Conservation (phyloP, 2,888 invertebrate species). For the Zygothrica quintamaculata region DNA sequence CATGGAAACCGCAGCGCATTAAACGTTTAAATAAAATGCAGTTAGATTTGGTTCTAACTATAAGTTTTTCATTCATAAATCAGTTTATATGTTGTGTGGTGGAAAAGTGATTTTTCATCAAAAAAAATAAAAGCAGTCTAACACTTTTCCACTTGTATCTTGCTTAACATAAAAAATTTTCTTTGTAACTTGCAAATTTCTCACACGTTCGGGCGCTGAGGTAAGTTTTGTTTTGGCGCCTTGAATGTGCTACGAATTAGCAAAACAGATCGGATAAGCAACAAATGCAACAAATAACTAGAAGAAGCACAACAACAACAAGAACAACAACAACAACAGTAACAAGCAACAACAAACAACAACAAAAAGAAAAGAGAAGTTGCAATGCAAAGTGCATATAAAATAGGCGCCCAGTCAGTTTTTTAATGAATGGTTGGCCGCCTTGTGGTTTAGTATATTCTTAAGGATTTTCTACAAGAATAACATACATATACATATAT, state of each 20-base stretch:
- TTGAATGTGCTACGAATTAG: constrained; percentile 79
- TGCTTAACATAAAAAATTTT: constrained; percentile 22
- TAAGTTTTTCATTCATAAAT: constrained; percentile 59
- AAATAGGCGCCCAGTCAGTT: constrained; percentile 64
- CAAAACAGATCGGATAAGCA: constrained; percentile 82
- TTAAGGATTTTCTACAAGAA: not conserved
- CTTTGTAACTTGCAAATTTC: constrained; percentile 50
- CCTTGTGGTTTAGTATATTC: constrained; percentile 9
- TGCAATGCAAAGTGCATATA: constrained; percentile 62
- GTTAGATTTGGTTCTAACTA: constrained; percentile 42
- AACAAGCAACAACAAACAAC: constrained; percentile 24
- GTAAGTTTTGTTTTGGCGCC: constrained; percentile 72
- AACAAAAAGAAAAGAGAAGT: constrained; percentile 17
- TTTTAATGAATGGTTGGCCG: constrained; percentile 69
- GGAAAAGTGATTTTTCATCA: constrained; percentile 53
- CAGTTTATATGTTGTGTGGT: constrained; percentile 30
- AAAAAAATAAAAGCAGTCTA: too few species aligned
- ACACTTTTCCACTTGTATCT: constrained; percentile 24
- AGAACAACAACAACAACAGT: constrained; percentile 18
- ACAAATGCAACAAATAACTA: constrained; percentile 37
- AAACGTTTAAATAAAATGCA: constrained; percentile 34
- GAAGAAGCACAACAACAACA: constrained; percentile 34
- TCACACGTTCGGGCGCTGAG: constrained; percentile 61
- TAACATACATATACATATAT: constrained; percentile 48
- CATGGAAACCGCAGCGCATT: constrained; percentile 14